Conservation (phyloP, 2,797 vertebrate species). For the Falco biarmicus region DNA sequence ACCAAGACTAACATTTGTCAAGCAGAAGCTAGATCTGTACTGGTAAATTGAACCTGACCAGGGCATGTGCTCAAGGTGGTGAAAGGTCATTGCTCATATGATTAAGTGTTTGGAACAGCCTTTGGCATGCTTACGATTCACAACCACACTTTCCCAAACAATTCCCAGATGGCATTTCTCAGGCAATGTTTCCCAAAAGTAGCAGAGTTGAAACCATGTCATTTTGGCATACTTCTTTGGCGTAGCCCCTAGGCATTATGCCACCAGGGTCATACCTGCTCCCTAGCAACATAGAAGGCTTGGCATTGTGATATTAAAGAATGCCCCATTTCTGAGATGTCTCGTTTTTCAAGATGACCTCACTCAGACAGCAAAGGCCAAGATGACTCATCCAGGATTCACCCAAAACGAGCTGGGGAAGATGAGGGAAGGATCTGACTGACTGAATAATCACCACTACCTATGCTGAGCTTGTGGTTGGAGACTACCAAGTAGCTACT, state of each 20-base stretch:
- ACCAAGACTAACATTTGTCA: neutral
- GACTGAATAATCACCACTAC: neutral
- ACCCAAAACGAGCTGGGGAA: neutral
- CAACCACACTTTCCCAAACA: neutral
- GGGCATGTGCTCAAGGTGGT: neutral
- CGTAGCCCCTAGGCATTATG: neutral
- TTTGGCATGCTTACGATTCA: neutral
- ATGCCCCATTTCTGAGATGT: neutral
- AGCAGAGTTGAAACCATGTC: neutral
- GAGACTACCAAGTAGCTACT: neutral
- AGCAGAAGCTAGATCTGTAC: neutral
- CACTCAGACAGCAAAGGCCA: neutral
- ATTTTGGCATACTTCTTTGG: neutral
- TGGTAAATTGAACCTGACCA: neutral
- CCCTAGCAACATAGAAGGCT: neutral
- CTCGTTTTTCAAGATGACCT: neutral
- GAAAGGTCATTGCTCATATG: neutral
- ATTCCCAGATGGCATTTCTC: neutral
- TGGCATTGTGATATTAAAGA: neutral
- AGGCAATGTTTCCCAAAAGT: neutral
- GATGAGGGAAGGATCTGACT: neutral
- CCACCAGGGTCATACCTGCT: neutral
- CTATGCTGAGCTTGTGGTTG: neutral
- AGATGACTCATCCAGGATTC: neutral
- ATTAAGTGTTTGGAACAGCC: neutral